Conservation (phyloP, 2,797 vertebrate genomes). For the Thalassophryne amazonica region DNA sequence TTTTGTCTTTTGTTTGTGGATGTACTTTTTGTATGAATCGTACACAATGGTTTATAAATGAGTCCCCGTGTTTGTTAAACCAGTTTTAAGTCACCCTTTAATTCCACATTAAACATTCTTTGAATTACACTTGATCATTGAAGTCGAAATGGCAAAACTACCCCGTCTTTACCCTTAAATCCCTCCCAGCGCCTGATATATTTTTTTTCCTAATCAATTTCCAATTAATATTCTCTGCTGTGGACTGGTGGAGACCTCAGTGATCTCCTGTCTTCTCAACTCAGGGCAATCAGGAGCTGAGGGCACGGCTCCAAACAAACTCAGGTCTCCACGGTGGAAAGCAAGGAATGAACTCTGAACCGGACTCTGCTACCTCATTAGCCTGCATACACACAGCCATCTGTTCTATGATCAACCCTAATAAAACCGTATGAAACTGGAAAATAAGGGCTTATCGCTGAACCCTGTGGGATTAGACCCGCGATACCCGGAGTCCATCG, state of each 20-base stretch:
- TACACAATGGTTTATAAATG: too few relatives aligned
- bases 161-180: constrained; percentile 1
- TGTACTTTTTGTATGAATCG: too few relatives aligned
- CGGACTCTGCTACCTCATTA: constrained; percentile 67
- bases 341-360: constrained; percentile 50
- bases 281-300: constrained; percentile 37
- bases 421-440: constrained; percentile 33
- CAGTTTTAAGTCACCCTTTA: too few relatives aligned
- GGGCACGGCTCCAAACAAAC: constrained; percentile 63
- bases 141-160: too few relatives aligned
- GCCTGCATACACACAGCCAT: constrained; percentile 56
- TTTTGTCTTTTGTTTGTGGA: too few relatives aligned
- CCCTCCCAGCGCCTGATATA: not conserved
- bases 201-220: constrained; percentile 26
- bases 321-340: constrained; percentile 51
- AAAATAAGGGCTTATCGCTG: constrained; percentile 39
- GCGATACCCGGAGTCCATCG: constrained; percentile 25
- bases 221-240: constrained; percentile 65
- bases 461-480: constrained; percentile 34
- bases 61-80: too few relatives aligned
- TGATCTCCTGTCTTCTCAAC: constrained; percentile 57
- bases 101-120: too few relatives aligned
- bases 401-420: constrained; percentile 62
- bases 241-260: constrained; percentile 40
- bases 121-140: too few relatives aligned